A percentile compares a stretch with the other conserved stretches of the same genome.
phyloP scores from a whole-genome alignment of 1,140 invertebrate genomes.

The Bombus fervidus region DNA sequence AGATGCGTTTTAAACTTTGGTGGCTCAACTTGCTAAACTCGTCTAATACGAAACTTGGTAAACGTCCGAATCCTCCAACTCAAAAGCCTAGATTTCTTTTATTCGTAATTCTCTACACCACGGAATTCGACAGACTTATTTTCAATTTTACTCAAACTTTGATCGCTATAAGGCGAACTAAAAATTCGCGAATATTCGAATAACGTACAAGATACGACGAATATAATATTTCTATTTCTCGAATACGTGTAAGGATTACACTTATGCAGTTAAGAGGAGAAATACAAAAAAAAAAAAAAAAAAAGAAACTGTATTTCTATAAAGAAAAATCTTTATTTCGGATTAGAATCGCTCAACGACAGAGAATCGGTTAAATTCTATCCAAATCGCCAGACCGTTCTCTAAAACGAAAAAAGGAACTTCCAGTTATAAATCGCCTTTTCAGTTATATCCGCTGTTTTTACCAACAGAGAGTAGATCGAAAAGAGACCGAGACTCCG shows the following conservation, averaged over 20 bases:
- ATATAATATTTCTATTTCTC: no score
- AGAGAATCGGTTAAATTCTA: constrained; percentile 11
- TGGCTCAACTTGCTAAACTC: neutral
- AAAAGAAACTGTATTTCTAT: no score
- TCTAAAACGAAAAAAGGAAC: neutral
- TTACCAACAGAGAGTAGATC: neutral
- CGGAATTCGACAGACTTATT: neutral
- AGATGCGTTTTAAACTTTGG: neutral
- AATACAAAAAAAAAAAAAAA: neutral
- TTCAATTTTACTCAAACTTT: neutral
- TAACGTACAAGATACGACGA: neutral
- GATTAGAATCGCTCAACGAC: neutral
- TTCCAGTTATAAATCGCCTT: constrained; percentile 32
- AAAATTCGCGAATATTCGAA: neutral
- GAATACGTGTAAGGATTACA: no score
- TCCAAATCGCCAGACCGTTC: neutral
- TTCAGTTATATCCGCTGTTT: constrained; percentile 15
- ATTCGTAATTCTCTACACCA: neutral
- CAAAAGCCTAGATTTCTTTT: neutral
- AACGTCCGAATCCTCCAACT: neutral
- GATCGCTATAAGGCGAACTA: neutral
- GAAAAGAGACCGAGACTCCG: constrained; percentile 1
- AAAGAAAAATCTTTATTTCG: neutral
- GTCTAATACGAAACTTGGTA: neutral
- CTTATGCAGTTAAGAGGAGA: neutral